phyloP scores from a whole-genome alignment of 2,888 invertebrate species.

The Drosophila rellima region DNA sequence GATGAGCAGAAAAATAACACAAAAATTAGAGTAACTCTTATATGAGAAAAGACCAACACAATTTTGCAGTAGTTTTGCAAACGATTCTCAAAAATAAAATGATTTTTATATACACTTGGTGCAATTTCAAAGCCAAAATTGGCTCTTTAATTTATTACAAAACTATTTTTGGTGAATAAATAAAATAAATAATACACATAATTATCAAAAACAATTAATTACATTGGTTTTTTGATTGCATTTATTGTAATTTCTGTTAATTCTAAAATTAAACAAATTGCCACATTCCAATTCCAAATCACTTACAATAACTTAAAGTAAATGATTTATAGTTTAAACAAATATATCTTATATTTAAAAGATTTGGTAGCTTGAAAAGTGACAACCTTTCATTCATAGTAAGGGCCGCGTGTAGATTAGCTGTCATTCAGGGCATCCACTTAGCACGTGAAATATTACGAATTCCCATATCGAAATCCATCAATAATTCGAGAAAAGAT shows the following conservation, averaged over 20 bases:
- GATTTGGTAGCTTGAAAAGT: background rate
- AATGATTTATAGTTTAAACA: constrained; percentile 7
- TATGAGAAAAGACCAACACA: background rate
- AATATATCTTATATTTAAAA: background rate
- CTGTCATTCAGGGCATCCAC: constrained; percentile 51
- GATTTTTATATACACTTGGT: background rate
- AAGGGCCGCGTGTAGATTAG: background rate
- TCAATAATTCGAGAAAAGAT: constrained; percentile 34
- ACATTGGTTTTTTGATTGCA: background rate
- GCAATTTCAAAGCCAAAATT: background rate
- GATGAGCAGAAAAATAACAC: constrained; percentile 35
- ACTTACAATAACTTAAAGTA: constrained; percentile 18
- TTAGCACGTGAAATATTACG: constrained; percentile 63
- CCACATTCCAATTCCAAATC: constrained; percentile 6
- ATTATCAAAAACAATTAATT: constrained; percentile 5
- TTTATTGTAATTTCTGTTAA: constrained; percentile 3
- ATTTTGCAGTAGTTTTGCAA: background rate
- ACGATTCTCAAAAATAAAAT: constrained; percentile 1
- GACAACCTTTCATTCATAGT: constrained; percentile 45
- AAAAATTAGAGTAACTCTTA: constrained; percentile 51
- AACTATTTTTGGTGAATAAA: background rate
- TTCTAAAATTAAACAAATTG: constrained; percentile 11
- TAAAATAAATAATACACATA: background rate
- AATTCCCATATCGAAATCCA: constrained; percentile 61
- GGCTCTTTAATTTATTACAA: background rate